phyloP scores from a whole-genome alignment of 2,113 vertebrate species.

The Pterocles orientalis region DNA sequence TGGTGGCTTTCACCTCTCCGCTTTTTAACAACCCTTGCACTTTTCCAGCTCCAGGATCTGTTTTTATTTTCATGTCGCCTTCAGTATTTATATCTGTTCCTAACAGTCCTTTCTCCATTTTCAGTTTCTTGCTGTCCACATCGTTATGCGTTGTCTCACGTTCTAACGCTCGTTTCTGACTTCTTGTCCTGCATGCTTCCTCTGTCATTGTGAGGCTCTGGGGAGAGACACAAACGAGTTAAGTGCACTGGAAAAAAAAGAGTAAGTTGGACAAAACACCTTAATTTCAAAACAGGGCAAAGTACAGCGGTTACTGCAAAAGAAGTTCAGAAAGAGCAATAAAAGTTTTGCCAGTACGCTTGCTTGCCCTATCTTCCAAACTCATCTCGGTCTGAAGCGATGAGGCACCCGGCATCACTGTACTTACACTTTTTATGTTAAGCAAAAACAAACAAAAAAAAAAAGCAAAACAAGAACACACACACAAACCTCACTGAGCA shows the following conservation, averaged over 20 bases:
- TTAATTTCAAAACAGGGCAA: constrained; percentile 6
- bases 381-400: background rate
- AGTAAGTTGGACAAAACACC: background rate
- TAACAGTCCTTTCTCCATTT: constrained; percentile 81
- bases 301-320: background rate
- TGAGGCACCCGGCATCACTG: background rate
- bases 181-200: constrained; percentile 92
- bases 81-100: constrained; percentile 62
- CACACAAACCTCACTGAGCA: background rate
- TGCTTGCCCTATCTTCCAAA: background rate
- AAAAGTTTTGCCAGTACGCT: background rate
- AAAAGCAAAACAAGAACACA: background rate
- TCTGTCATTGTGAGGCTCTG: constrained; percentile 87
- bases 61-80: constrained; percentile 68
- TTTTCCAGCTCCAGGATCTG: constrained; percentile 74
- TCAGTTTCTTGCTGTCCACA: constrained; percentile 85
- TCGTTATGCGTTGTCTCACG: constrained; percentile 79
- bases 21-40: constrained; percentile 80
- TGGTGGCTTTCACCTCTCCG: constrained; percentile 82
- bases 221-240: background rate
- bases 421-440: background rate
- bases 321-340: background rate
- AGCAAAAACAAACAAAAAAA: background rate
- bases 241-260: background rate
- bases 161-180: constrained; percentile 94